Base-by-base conservation (phyloP, 1,140 invertebrate species). In the Drosophila sulfurigaster region DNA sequence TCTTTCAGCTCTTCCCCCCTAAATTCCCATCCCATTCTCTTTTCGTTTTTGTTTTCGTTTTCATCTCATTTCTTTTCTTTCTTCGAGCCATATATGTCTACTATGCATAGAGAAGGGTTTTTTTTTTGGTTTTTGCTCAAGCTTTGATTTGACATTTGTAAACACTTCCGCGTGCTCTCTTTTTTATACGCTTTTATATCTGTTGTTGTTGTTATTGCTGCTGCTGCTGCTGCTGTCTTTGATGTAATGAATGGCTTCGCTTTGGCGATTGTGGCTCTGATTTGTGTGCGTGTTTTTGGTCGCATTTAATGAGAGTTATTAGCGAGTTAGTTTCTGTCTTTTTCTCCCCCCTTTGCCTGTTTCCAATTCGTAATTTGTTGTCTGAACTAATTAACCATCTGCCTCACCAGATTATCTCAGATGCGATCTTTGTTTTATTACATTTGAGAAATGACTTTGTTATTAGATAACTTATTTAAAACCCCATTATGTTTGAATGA, bases 291-390 rank as follows among this genome's bases (percentile, higher is more conserved):
- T 72, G 38, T 64, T 52, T 78, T 52, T 83, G 69, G 66, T 51
- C 80, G 65, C 67, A 73, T 80, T 88, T 88, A 88, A 89, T 88
- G 80, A 89, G 69, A 67, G 83, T 72, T 88, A 87, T 87, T 87
- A 88, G 73, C 72, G 71, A 59, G 71, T 70, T 81, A 79, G 78
- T 87, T 75, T 70, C 46, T 64, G 52, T 52, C 6, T 32, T 49
- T 52, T 41, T 5, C 16, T 52, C 28, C 6, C 25, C 41, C 11
- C 30, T 32, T 58, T 13, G 32, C 6, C 16, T 3, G 6, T 20
- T 20, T 15, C 46, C 32, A 38, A 25, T 25, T 63, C 8, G 30
- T 54, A 7, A 57, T 63, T 59, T 52, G 38, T 52, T 75, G 30
- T 64, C 28, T 52, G 35, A 58, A 45, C 35, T 57, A 64, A 75